Conservation (phyloP, 1,140 invertebrate species). For the Zaprionus ghesquierei region DNA sequence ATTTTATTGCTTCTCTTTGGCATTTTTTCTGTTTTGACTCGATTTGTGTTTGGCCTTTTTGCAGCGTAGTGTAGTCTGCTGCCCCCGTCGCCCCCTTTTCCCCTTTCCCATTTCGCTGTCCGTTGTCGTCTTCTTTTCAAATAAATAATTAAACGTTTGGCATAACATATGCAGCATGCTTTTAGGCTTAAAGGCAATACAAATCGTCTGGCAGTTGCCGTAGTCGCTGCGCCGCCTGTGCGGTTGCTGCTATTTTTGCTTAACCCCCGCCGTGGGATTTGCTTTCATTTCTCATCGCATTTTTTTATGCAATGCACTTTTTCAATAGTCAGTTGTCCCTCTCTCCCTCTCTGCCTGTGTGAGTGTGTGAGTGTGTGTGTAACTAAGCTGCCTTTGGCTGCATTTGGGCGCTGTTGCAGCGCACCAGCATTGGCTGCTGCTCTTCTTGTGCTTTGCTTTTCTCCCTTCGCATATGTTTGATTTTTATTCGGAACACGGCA, state of each 20-base stretch:
- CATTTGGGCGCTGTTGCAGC: conserved; percentile 58
- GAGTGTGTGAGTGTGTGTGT: conserved; percentile 21
- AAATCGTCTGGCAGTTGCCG: conserved; percentile 47
- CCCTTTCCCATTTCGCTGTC: no score
- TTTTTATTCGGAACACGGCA: conserved; percentile 46
- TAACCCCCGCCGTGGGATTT: conserved; percentile 15
- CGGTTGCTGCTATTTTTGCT: conserved; percentile 34
- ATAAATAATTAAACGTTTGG: conserved; percentile 81
- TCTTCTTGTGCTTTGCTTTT: conserved; percentile 8
- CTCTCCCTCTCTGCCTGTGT: not conserved
- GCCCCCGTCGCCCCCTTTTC: no score
- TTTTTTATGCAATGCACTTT: conserved; percentile 60
- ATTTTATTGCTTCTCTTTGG: conserved; percentile 17
- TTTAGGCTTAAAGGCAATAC: conserved; percentile 71
- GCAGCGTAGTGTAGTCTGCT: not conserved
- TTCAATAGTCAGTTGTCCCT: conserved; percentile 43
- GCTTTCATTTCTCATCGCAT: conserved; percentile 9
- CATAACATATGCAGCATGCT: conserved; percentile 80
- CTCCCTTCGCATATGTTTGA: conserved; percentile 36
- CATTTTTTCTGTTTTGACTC: conserved; percentile 28
- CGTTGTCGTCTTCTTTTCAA: conserved; percentile 62
- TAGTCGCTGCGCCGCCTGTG: conserved; percentile 18
- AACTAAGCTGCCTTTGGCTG: conserved; percentile 50
- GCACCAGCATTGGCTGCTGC: conserved; percentile 45
- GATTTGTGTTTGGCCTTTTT: conserved; percentile 27